Conservation (phyloP, 1,140 invertebrate genomes). For the Epicauta chinensis region DNA sequence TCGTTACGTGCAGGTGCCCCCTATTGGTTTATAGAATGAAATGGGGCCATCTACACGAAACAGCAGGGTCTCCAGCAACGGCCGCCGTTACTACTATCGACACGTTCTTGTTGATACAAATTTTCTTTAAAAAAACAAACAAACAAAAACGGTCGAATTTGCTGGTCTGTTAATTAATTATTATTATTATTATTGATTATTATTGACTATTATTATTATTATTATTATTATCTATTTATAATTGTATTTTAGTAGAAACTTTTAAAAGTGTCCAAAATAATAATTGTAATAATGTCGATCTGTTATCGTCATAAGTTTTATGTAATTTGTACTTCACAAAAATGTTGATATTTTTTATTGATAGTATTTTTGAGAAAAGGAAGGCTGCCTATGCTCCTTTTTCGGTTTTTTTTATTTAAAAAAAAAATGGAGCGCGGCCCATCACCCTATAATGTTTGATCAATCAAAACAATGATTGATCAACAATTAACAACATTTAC, state of each 20-base stretch:
- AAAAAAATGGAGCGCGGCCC: conserved; percentile 19
- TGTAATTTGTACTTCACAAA: conserved; percentile 28
- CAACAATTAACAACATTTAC: too few species aligned
- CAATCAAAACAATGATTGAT: conserved; percentile 7
- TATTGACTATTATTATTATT: too few species aligned
- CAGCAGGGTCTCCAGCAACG: conserved; percentile 37
- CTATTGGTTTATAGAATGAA: conserved; percentile 69
- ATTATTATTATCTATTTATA: conserved; percentile 23
- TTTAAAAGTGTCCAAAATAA: conserved; percentile 5
- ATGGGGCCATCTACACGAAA: conserved; percentile 17
- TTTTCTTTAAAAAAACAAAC: conserved; percentile 26
- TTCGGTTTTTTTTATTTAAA: background rate
- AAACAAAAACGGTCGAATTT: conserved; percentile 26
- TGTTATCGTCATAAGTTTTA: conserved; percentile 37
- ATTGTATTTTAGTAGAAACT: background rate
- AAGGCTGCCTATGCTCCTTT: conserved; percentile 19
- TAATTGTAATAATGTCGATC: conserved; percentile 33
- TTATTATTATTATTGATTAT: conserved; percentile 1
- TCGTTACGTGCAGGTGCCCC: conserved; percentile 86
- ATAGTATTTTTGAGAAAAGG: conserved; percentile 30
- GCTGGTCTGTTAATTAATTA: conserved; percentile 34
- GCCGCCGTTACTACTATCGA: too few species aligned
- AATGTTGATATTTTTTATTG: conserved; percentile 41
- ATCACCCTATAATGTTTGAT: conserved; percentile 9
- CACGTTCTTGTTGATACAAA: conserved; percentile 42